Evolutionary conservation across 2,113 vertebrate genomes (phyloP), one percentile per base, ranked within the genome.

Genomic region (Neodon shergylaensis): DNA sequence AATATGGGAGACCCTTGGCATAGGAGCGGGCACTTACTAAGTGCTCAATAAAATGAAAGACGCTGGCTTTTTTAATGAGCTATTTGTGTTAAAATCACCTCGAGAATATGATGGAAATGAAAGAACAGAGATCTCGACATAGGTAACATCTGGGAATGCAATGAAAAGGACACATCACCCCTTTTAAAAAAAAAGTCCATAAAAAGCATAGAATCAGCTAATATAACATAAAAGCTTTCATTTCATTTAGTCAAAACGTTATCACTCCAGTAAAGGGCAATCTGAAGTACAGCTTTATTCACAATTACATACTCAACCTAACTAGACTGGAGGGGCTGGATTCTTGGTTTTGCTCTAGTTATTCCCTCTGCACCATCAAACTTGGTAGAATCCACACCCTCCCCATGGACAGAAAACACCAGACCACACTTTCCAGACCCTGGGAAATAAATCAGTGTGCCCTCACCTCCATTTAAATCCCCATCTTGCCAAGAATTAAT

Each of bases 41-140:
- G 68, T 44, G 39, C 33, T 87, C 79, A 65, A 10, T 61, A 79
- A 95, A 93, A 76, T 47, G 82, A 95, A 54, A 81, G 28, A 36
- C 61, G 31, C 14, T 78, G 39, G 22, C 28, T 68, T 92, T 95
- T 95, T 70, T 77, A 63, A 26, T 39, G 28, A 1, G 63, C 65
- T 74, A 83, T 49, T 91, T 89, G 17, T 86, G 28, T 90, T 82
- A 76, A 94, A 93, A 87, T 74, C 74, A 91, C 68, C 28, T 82
- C 52, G 19, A 72, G 13, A 70, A 83, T 39, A 13, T 33, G 78
- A 83, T 44, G 1, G 16, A 90, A 77, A 70, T 7, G n/a, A 61
- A 91, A 89, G 4, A 72, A 74, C 70, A 86, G 26, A 73, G 13
- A 89, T 85, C 26, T 77, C 42, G 90, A 52, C 77, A 93, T 68